Conservation (phyloP, 2,113 vertebrate genomes). For the Sigmodon hispidus region DNA sequence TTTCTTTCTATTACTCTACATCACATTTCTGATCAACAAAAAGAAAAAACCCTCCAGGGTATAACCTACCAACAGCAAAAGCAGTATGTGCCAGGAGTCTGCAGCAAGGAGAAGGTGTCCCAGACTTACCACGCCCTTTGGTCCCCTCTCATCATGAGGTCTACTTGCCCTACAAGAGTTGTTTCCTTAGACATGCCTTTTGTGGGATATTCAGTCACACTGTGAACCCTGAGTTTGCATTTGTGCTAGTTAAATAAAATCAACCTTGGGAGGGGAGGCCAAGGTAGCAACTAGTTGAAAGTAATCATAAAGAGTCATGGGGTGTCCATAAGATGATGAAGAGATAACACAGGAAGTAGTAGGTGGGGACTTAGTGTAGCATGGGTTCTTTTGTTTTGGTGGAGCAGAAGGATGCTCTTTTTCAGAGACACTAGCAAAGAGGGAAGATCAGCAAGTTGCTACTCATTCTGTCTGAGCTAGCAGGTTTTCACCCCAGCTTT, state of each 20-base stretch:
- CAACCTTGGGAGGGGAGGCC: neutral
- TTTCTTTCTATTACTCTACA: slow-evolving; percentile 13
- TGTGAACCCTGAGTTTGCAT: neutral
- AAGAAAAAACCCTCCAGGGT: neutral
- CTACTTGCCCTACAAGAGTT: neutral
- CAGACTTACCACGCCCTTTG: neutral
- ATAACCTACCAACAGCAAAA: neutral
- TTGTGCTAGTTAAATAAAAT: neutral
- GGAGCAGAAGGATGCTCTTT: neutral
- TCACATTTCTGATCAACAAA: neutral
- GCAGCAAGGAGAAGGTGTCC: neutral
- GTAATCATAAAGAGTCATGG: neutral
- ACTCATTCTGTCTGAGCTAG: neutral
- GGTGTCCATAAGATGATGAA: neutral
- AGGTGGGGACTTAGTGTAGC: neutral
- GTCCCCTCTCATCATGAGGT: neutral
- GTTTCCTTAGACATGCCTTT: neutral
- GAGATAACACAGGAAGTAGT: neutral
- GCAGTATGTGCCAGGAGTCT: neutral
- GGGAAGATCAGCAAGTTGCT: neutral
- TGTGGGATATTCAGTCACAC: neutral
- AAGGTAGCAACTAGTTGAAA: neutral
- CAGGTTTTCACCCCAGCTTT: neutral
- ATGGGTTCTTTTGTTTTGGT: neutral
- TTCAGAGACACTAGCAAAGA: neutral